phyloP scores from a whole-genome alignment of 2,888 invertebrate genomes.

The Lissocephala sabroskyi region DNA sequence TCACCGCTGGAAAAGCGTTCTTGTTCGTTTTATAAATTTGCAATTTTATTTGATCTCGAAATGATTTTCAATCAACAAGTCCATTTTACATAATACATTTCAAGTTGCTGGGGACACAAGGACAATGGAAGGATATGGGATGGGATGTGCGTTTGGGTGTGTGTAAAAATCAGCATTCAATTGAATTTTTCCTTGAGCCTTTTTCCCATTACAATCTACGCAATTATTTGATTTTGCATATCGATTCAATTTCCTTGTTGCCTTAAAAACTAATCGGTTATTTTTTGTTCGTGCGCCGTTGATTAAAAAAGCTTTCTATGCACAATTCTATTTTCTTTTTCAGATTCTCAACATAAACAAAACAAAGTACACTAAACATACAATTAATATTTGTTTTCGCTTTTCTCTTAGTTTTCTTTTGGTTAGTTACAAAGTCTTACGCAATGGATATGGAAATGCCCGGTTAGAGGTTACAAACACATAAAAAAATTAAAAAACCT shows the following conservation, averaged over 20 bases:
- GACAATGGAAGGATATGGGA: background rate
- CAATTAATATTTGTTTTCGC: conserved; percentile 56
- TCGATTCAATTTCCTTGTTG: conserved; percentile 9
- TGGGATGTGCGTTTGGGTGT: conserved; percentile 12
- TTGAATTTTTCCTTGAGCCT: background rate
- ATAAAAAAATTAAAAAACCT: conserved; percentile 7
- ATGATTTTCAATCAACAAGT: conserved; percentile 63
- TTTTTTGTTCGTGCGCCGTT: conserved; percentile 13
- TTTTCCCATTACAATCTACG: no score
- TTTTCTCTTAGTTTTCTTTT: conserved; percentile 63
- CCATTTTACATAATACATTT: conserved; percentile 40
- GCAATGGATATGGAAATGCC: conserved; percentile 48
- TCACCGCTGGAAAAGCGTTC: no score
- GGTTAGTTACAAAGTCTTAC: conserved; percentile 67
- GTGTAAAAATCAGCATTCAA: conserved; percentile 8
- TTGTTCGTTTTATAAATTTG: conserved; percentile 17
- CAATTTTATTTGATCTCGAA: conserved; percentile 55
- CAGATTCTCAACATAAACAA: conserved; percentile 26
- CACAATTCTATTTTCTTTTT: background rate
- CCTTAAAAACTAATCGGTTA: background rate
- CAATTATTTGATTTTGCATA: conserved; percentile 1
- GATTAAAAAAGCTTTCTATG: conserved; percentile 15
- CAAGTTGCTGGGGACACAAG: conserved; percentile 14
- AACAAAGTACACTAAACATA: no score
- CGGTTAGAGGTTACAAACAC: conserved; percentile 24